Conservation (phyloP, 2,797 vertebrate species). For the Adelosebastes latens region DNA sequence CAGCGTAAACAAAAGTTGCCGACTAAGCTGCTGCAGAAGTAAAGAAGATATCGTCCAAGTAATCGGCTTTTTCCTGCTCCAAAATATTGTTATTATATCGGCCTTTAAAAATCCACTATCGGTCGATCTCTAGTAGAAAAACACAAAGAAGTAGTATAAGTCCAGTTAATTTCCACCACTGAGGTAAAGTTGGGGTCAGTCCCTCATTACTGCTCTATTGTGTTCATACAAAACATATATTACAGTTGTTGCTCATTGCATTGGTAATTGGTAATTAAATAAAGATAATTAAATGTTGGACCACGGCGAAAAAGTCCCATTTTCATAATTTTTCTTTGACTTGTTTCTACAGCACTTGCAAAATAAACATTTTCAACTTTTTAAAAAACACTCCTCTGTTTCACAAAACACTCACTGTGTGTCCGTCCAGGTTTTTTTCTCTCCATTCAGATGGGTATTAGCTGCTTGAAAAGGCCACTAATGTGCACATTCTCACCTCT, state of each 20-base stretch:
- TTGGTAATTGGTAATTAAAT: not conserved
- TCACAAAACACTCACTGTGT: not conserved
- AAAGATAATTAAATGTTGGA: not conserved
- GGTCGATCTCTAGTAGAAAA: no score
- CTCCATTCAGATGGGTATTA: not conserved
- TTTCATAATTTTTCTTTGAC: not conserved
- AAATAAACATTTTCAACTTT: not conserved
- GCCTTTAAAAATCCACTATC: no score
- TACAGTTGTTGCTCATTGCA: not conserved
- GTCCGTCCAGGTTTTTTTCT: not conserved
- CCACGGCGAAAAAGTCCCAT: not conserved
- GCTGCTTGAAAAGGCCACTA: not conserved
- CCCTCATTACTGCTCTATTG: not conserved
- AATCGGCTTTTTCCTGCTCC: no score
- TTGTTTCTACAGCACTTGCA: not conserved
- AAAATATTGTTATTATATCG: no score
- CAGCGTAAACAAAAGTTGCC: rapidly evolving
- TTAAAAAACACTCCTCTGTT: no score
- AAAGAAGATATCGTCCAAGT: no score
- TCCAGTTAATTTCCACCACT: not conserved
- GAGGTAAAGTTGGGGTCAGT: not conserved
- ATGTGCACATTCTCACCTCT: not conserved
- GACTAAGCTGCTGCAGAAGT: no score
- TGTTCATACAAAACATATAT: not conserved
- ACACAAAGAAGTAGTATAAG: no score